Percentiles rank a stretch among this genome's conserved stretches.
These are phyloP conservation scores for Rhorus exstirpatorius DNA, from an alignment of 2,888 invertebrate genomes.

Conservation along the genomic window DNA sequence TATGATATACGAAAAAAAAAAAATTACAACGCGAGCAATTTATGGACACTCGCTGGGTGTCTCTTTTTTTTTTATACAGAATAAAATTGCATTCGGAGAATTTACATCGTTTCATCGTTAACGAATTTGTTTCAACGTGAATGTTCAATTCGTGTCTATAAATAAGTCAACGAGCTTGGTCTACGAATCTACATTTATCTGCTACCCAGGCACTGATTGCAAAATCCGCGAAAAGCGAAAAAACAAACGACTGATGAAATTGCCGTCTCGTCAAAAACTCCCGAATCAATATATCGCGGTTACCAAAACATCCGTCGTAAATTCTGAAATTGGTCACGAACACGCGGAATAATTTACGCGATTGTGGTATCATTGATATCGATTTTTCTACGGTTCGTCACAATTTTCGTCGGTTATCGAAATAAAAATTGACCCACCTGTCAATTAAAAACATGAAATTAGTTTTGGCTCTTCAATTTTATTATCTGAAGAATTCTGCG, in stretches of 20 bases:
- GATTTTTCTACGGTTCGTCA: background rate
- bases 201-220: conserved; percentile 8
- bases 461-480: background rate
- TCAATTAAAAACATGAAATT: background rate
- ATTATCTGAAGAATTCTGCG: background rate
- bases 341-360: background rate
- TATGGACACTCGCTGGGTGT: background rate
- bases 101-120: conserved; percentile 59
- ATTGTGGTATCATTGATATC: background rate
- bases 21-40: background rate
- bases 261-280: conserved; percentile 15
- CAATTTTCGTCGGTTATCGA: background rate
- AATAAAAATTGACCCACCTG: background rate
- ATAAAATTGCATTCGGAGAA: conserved; percentile 34
- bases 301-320: conserved; percentile 44
- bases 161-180: conserved; percentile 72
- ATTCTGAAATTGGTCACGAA: conserved; percentile 29
- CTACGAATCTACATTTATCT: conserved; percentile 13
- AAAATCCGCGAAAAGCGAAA: conserved; percentile 15
- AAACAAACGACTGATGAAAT: conserved; percentile 14
- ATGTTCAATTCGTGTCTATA: conserved; percentile 66
- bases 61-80: background rate
- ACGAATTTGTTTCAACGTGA: conserved; percentile 54
- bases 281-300: conserved; percentile 48
- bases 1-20: background rate